Conservation (phyloP, 2,113 vertebrate species). For the Glaucomys volans region DNA sequence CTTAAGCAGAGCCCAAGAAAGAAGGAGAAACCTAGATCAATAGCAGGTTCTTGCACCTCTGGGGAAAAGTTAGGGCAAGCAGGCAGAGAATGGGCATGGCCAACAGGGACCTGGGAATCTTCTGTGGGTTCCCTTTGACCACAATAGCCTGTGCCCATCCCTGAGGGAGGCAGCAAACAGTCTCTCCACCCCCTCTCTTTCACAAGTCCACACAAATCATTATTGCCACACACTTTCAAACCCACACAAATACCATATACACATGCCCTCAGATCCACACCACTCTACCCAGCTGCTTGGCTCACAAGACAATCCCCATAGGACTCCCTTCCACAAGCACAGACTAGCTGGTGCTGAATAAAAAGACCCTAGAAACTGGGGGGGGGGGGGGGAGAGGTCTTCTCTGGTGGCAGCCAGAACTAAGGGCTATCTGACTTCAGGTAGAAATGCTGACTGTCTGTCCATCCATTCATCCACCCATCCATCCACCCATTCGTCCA, state of each 20-base stretch:
- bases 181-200: neutral
- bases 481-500: neutral
- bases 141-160: neutral
- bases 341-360: neutral
- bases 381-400: neutral
- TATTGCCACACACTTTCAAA: conserved; percentile 54
- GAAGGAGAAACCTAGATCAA: neutral
- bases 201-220: conserved; percentile 67
- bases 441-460: neutral
- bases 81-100: neutral
- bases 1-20: neutral
- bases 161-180: neutral
- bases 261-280: conserved; percentile 42
- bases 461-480: too few relatives aligned
- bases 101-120: neutral
- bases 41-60: neutral
- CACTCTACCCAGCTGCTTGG: neutral
- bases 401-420: neutral
- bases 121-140: neutral
- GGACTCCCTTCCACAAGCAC: neutral
- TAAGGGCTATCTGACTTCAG: conserved; percentile 26
- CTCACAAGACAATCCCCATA: neutral
- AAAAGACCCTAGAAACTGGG: neutral
- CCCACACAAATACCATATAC: conserved; percentile 64
- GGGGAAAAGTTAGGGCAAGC: neutral